A percentile compares a stretch with the other conserved stretches of the same genome.
Conservation (phyloP, 2,797 vertebrate species). For the Aphelocoma californica region DNA sequence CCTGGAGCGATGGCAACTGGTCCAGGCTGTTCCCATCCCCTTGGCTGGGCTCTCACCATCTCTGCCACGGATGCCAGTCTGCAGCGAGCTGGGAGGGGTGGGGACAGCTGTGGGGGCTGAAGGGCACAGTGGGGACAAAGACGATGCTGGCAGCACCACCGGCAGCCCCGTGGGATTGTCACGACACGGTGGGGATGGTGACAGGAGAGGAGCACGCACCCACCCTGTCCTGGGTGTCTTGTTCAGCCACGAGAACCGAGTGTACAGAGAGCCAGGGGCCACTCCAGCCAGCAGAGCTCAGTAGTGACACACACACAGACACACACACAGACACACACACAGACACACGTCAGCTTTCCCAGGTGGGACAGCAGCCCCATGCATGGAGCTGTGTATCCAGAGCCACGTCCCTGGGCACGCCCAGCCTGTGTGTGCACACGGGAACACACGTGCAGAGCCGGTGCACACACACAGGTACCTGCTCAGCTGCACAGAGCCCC, state of each 20-base stretch:
- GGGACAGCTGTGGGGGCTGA: background rate
- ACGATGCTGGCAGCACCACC: accelerated
- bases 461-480: background rate
- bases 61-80: background rate
- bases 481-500: background rate
- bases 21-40: accelerated
- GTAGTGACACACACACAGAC: background rate
- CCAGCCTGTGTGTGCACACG: background rate
- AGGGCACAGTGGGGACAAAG: background rate
- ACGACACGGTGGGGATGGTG: accelerated
- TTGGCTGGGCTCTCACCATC: background rate
- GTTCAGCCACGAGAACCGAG: accelerated
- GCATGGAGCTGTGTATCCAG: background rate
- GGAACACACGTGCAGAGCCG: accelerated
- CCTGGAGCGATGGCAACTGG: accelerated
- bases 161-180: accelerated
- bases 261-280: background rate
- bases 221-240: accelerated
- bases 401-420: accelerated
- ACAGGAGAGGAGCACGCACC: background rate
- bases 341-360: background rate
- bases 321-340: accelerated
- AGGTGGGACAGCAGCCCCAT: background rate
- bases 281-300: conserved; percentile 18
- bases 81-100: background rate